A percentile compares a stretch with the other conserved stretches of the same genome.
Conservation (phyloP, 2,113 vertebrate species). For the Alethe castanea region DNA sequence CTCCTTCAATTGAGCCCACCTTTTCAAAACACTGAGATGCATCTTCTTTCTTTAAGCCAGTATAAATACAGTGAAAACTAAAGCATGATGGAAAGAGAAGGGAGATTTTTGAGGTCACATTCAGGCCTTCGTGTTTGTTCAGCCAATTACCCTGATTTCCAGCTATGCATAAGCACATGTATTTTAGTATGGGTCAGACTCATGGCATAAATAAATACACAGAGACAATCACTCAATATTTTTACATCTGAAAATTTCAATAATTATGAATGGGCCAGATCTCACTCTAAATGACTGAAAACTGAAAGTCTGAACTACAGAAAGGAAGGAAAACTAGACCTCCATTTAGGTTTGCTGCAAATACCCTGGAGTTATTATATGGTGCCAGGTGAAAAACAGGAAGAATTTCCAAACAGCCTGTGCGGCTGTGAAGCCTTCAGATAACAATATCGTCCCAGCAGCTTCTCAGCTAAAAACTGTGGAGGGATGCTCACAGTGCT, state of each 20-base stretch:
- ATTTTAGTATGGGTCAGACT: background rate
- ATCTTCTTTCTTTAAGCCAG: background rate
- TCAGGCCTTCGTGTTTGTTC: background rate
- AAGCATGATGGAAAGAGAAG: fast-evolving
- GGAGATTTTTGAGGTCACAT: background rate
- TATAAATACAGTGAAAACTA: background rate
- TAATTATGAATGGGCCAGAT: background rate
- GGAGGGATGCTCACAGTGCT: background rate
- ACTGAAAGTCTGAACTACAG: background rate
- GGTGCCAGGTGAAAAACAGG: background rate
- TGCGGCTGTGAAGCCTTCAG: background rate
- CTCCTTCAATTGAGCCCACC: background rate
- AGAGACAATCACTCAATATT: background rate
- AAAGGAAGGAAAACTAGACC: background rate
- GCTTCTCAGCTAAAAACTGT: background rate
- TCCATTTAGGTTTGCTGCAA: background rate
- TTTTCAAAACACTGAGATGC: background rate
- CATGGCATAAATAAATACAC: background rate
- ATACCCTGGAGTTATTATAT: background rate
- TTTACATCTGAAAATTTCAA: background rate
- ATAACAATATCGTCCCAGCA: background rate
- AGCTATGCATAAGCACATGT: background rate
- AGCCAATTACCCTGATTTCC: background rate
- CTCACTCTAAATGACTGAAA: background rate
- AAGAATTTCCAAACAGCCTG: background rate